phyloP scores from a whole-genome alignment of 2,797 vertebrate genomes.

The Falco peregrinus region DNA sequence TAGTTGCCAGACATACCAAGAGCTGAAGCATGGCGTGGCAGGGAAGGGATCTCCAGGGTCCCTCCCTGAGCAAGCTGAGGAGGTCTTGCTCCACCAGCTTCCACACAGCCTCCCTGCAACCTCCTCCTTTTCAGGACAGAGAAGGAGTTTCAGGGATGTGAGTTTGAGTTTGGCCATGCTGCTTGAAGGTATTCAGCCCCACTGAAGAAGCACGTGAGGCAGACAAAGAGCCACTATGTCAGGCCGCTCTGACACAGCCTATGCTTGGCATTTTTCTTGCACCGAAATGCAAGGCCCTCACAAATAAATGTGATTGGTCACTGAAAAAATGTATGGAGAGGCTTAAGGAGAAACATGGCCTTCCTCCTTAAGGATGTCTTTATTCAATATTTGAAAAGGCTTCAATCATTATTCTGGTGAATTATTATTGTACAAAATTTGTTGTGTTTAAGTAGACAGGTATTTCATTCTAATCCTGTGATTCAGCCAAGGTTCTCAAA shows the following conservation, averaged over 20 bases:
- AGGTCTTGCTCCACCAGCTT: not conserved
- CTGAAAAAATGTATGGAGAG: not conserved
- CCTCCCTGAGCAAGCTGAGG: not conserved
- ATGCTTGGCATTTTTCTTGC: not conserved
- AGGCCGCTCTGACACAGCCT: not conserved
- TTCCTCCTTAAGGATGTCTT: not conserved
- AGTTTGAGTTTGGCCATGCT: not conserved
- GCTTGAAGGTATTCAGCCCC: not conserved
- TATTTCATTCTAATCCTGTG: not conserved
- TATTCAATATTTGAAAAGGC: not conserved
- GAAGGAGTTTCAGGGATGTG: not conserved
- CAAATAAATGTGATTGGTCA: not conserved
- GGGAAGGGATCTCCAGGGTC: not conserved
- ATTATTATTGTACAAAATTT: not conserved
- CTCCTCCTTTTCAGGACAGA: not conserved
- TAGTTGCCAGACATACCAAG: not conserved
- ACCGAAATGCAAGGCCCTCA: not conserved
- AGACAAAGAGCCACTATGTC: not conserved
- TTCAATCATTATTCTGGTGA: not conserved
- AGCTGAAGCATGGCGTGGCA: not conserved
- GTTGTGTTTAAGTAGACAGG: not conserved
- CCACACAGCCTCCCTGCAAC: fast-evolving
- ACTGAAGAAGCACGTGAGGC: not conserved
- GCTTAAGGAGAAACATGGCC: not conserved
- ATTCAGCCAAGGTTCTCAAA: not conserved